Evolutionary conservation across 2,113 vertebrate species (phyloP), one percentile per base, ranked within the genome.

Genomic region (Dasyprocta punctata): DNA sequence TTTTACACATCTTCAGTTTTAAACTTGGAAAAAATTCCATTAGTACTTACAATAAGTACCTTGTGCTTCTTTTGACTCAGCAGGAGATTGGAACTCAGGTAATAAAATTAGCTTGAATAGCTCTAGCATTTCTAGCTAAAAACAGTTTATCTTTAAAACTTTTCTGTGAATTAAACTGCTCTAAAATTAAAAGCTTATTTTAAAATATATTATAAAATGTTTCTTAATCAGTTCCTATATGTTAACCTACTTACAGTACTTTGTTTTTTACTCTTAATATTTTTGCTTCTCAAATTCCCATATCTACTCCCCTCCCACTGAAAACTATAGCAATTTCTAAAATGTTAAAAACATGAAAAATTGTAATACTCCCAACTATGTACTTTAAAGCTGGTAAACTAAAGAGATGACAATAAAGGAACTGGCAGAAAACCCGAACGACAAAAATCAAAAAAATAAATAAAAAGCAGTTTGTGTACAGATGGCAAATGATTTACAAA

Each of bases 101-200:
- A 95, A 96, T 38, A 96, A 92, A 96, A n/a, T 88, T 22, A 91
- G 65, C 12, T 78, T 49, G 38, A 71, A 56, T 41, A 82, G 58
- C 71, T 91, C 52, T 26, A 56, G 90, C 49, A 80, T 95, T 82
- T 82, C 71, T 82, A 92, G 69, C 87, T 90, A 87, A 90, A 90
- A 96, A 49, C 1, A 77, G 10, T 94, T 2, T 73, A 86, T 87
- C 52, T 95, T 92, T 78, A 14, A 60, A 96, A 86, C 26, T 86
- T 83, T 94, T 87, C 52, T 65, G 26, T 65, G 89, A 92, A 83
- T 87, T 47, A 80, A 96, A 95, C 61, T 86, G 89, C 13, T 87
- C 17, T 95, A 80, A 93, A 89, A 86, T 91, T 86, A 83, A 94
- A 77, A 41, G 56, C 17, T 82, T 86, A 92, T 65, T 97, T 89